Base-by-base conservation (phyloP, 2,888 invertebrate genomes). In the Hoplodrina ambigua region DNA sequence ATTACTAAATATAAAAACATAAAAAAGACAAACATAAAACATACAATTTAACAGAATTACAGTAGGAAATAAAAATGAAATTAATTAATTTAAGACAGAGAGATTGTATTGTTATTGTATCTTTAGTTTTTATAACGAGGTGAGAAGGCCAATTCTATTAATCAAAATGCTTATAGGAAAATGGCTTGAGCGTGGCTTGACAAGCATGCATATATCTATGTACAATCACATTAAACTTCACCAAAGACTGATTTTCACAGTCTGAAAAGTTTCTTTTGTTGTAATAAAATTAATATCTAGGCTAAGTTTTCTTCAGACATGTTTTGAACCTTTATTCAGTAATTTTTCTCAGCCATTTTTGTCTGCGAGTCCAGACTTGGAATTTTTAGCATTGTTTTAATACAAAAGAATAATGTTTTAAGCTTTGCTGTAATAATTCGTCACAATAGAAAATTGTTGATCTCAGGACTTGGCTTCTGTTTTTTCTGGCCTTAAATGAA, bases 331-430 rank as follows among this genome's bases (percentile, higher is more conserved):
- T 63, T 82, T 66, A 69, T 77, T 63, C 74, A 72, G 68, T 59
- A 25, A 66, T 58, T 76, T 79, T 72, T 75, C 61, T 56, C 33
- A 13, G 56, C 64, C 54, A 52, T 82, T 79, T 80, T 60, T 52
- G 69, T 66, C 56, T 67, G 50, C 25, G 53, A 60, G 49, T 41
- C 55, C 58, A 57, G 69, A 80, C 75, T 83, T 67, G 54, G 41
- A 79, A 75, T 73, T 75, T 54, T 46, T 50, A 56, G 68, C 71
- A 78, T 82, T 78, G 71, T 82, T 80, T 80, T 52, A 55, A 49
- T 11, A 70, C 77, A 83, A 83, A 81, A 72, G 75, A 81, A 69
- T 81, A 74, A 73, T 73, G 73, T 73, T 73, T 71, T 72, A 74
- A 72, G 64, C 62, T 71, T 71, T 41, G n/a, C 41, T 57, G 60